Evolutionary conservation across 2,113 vertebrate species (phyloP).

Genomic region (Felis catus): F.catus_Fca126_mat1.0 CM031412.1:17622501-17623000

Average conservation of each 20-base stretch:
- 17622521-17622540: neutral
- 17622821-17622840: neutral
- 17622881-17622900: neutral
- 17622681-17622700: neutral
- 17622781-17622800: too few relatives aligned
- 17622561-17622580: neutral
- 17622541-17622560: neutral
- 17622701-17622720: neutral
- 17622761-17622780: too few relatives aligned
- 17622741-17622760: neutral
- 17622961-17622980: neutral
- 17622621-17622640: neutral
- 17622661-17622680: neutral
- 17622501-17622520: neutral
- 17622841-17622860: neutral
- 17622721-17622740: neutral
- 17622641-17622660: neutral
- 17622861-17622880: neutral
- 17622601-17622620: neutral
- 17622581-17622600: neutral
- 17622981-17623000: fast-evolving
- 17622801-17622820: neutral
- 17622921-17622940: neutral
- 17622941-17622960: neutral
- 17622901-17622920: neutral